These are phyloP conservation scores for Pao palembangensis DNA, from an alignment of 2,113 vertebrate species.

Conservation along the genomic window DNA sequence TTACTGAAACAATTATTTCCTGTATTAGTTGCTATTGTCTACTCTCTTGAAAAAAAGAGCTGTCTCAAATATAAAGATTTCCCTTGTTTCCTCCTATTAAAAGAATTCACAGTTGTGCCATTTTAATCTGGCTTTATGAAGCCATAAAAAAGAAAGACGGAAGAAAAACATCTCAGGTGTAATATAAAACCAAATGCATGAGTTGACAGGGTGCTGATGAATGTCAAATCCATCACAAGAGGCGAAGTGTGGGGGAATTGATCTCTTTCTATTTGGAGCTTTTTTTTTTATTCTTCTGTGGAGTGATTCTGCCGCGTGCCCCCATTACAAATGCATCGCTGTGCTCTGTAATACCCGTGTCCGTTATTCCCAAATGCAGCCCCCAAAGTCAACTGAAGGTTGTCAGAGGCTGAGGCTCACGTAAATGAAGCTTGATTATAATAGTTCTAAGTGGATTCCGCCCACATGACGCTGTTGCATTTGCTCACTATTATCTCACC, in stretches of 20 bases:
- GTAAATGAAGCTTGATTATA: conserved; percentile 74
- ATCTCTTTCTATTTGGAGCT: conserved; percentile 60
- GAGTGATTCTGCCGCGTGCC: conserved; percentile 47
- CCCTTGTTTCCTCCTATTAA: conserved; percentile 13
- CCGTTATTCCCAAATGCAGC: conserved; percentile 60
- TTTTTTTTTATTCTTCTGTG: conserved; percentile 16
- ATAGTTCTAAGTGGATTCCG: conserved; percentile 71
- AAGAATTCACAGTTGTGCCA: conserved; percentile 52
- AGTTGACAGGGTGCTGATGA: conserved; percentile 66
- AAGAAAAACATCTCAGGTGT: conserved; percentile 53
- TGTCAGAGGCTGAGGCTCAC: conserved; percentile 60
- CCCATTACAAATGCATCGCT: conserved; percentile 69
- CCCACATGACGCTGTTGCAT: conserved; percentile 68
- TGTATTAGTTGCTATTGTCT: conserved; percentile 6
- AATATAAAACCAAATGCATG: conserved; percentile 69
- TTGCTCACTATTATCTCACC: conserved; percentile 61
- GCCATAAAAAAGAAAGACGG: conserved; percentile 49
- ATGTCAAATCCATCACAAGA: conserved; percentile 66
- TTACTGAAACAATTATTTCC: conserved; percentile 5
- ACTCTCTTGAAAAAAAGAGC: conserved; percentile 31
- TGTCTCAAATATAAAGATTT: conserved; percentile 29
- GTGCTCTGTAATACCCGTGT: conserved; percentile 64
- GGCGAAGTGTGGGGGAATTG: conserved; percentile 53
- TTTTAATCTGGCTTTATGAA: conserved; percentile 60
- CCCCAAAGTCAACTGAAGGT: conserved; percentile 71